Base-by-base conservation (phyloP, 2,113 vertebrate genomes). In the Cranoglanis bouderius region DNA sequence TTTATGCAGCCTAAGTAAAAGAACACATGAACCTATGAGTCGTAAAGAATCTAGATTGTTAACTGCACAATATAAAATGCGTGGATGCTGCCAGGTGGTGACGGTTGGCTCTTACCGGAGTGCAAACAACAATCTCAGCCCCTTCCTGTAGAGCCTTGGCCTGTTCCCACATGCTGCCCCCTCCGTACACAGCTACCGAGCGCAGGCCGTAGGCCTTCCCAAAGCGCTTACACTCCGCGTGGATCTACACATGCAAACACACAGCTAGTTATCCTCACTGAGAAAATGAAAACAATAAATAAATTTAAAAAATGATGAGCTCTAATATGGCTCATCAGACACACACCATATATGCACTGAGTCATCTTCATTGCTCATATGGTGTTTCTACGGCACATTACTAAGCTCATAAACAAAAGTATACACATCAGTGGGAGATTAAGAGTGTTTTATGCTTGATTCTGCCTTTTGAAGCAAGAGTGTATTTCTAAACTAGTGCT, bases 81-180 rank as follows among this genome's bases (percentile, higher is more conserved):
- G 21, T 46, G 29, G 3, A 82, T 38, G 35, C 55, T 43, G 32
- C 72, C 29, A 16, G 13, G 21, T 24, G 8, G 3, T 53, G 18
- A 74, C 19, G 24, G 24, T 9, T 4, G 14, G 26, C 80, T 67
- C 97, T 98, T 92, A 99, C 98, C 86, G 98, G 98, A n/a, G 98
- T 99, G 94, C 98, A 99, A 70, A 99, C 98, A 40, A 99, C 98
- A 12, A 99, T 99, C 93, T 99, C 98, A n/a, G 98, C 98, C 24
- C 98, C 98, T 89, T 99, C 98, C 93, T 99, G 98, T 85, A 99
- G 96, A 82, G 98, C 98, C 87, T 99, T 99, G 93, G 98, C 98
- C 90, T 99, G 98, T 90, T 99, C 98, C 98, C 98, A 99, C 98
- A 99, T 99, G 94, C 98, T 99, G 81, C 98, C 98, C 85, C 98